Evolutionary conservation across 2,797 vertebrate species (phyloP), one percentile per base, ranked within the genome.

Genomic region (Trematomus bernacchii): DNA sequence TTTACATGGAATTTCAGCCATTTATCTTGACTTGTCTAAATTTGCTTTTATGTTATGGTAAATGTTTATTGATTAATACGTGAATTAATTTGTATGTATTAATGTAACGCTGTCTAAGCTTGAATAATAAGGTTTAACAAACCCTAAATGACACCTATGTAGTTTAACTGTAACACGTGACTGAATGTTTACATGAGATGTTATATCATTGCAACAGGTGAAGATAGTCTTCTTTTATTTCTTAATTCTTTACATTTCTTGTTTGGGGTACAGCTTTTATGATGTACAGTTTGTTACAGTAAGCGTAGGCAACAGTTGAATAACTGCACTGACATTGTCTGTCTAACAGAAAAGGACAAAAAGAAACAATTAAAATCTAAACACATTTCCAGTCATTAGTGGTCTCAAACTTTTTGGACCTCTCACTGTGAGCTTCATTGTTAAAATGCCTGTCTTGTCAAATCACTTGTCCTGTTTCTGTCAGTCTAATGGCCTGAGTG

Each of bases 401-500:
- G 10, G 18, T 40, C 12, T 48, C 1, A 8, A 54, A 13, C 3
- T 16, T 15, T 30, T 54, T 46, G 59, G 21, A 50, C 14, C 54
- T 75, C n/a, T 57, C 7, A 13, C 37, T 57, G 44, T 37, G 47
- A 27, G 55, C 10, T 69, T 52, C 68, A 46, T 73, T 80, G 53
- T 83, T 71, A 4, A 57, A 62, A 72, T 2, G 42, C 33, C 37
- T 58, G 78, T 86, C 77, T 66, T 64, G 66, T 84, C 48, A 66
- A 9, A 84, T 83, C 46, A 83, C 23, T 75, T 73, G 77, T 67
- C 70, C 67, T 82, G 64, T 76, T 60, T 79, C 68, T 87, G 80
- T 68, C 60, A 61, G 79, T 37, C 11, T 86, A 84, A 89, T 85
- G 87, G 70, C 19, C 57, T 18, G 73, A 80, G 73, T 91, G 90